These are phyloP conservation scores for Sipha maydis DNA, from an alignment of 2,888 invertebrate genomes.

Conservation along the genomic window DNA sequence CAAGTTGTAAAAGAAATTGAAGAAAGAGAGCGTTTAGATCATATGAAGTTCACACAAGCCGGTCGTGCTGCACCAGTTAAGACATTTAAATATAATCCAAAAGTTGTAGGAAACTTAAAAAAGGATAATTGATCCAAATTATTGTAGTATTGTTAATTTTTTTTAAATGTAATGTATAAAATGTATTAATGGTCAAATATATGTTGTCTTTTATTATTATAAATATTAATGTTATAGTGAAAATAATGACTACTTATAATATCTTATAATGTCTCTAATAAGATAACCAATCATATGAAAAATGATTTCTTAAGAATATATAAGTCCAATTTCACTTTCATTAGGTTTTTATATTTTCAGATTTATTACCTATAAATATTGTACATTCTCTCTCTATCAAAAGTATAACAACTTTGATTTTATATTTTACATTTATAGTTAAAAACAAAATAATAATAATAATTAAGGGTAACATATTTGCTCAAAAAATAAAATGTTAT, in stretches of 20 bases:
- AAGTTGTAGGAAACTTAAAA: constrained; percentile 65
- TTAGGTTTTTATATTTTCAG: too few relatives aligned
- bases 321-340: too few relatives aligned
- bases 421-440: too few relatives aligned
- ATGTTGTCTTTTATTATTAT: not conserved
- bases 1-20: constrained; percentile 81
- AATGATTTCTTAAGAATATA: too few relatives aligned
- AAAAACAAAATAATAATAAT: too few relatives aligned
- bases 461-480: too few relatives aligned
- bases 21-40: constrained; percentile 80
- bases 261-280: constrained; percentile 73
- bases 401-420: too few relatives aligned
- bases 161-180: constrained; percentile 28
- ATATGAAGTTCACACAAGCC: constrained; percentile 82
- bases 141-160: constrained; percentile 28
- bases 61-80: constrained; percentile 88
- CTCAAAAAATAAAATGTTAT: too few relatives aligned
- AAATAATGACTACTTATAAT: not conserved
- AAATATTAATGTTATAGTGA: not conserved
- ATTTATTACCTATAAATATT: too few relatives aligned
- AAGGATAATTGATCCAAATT: constrained; percentile 63
- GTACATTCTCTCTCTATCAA: too few relatives aligned
- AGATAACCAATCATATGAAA: not conserved
- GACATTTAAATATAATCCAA: constrained; percentile 87
- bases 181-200: constrained; percentile 8